Percentiles rank a stretch among this genome's conserved stretches.
Conservation (phyloP, 2,113 vertebrate genomes). For the Laterallus jamaicensis region DNA sequence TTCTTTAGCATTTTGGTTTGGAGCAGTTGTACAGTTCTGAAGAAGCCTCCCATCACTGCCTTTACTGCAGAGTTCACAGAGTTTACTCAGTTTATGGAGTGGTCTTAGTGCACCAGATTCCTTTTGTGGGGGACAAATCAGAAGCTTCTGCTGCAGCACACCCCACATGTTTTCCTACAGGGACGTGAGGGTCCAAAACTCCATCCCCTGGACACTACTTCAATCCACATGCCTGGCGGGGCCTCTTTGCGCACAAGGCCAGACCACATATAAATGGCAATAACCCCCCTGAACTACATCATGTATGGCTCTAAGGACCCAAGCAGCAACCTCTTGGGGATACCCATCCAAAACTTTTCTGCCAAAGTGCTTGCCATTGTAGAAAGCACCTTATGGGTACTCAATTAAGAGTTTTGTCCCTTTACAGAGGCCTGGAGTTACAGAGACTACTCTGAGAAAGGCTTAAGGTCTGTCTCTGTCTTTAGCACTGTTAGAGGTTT, state of each 20-base stretch:
- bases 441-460: not conserved
- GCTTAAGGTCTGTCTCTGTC: not conserved
- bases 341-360: not conserved
- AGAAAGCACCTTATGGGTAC: not conserved
- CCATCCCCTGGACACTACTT: not conserved
- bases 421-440: not conserved
- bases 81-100: not conserved
- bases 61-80: not conserved
- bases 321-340: not conserved
- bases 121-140: not conserved
- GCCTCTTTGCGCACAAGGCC: not conserved
- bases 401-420: not conserved
- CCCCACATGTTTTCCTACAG: not conserved
- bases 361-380: not conserved
- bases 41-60: not conserved
- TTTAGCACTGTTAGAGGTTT: not conserved
- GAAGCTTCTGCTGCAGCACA: not conserved
- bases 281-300: rapidly evolving
- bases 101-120: not conserved
- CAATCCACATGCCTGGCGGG: not conserved
- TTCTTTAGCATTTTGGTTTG: not conserved
- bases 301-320: not conserved
- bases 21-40: not conserved
- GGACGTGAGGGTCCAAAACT: not conserved
- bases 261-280: not conserved